Evolutionary conservation across 2,888 invertebrate genomes (phyloP).

Genomic region (Pinctada fucata): DNA sequence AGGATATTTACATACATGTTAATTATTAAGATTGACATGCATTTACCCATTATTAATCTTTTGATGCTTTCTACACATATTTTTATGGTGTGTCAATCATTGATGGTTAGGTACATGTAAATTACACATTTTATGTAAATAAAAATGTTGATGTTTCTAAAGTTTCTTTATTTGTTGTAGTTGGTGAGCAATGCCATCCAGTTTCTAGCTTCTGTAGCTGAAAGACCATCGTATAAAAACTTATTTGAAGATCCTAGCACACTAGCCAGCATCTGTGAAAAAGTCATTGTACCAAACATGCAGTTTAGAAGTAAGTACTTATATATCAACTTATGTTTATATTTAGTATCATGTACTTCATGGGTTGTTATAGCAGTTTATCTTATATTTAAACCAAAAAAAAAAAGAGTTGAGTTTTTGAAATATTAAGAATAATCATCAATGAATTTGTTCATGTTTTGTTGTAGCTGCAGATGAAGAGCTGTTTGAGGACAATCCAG

Average conservation of each 20-base stretch:
- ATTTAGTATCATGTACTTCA: too few relatives aligned
- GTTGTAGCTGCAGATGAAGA: constrained; percentile 87
- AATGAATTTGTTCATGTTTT: background rate
- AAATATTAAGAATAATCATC: too few relatives aligned
- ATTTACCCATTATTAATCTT: too few relatives aligned
- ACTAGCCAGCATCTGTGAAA: constrained; percentile 94
- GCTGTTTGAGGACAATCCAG: constrained; percentile 97
- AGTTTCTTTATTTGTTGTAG: constrained; percentile 79
- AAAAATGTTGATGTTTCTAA: too few relatives aligned
- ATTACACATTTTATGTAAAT: too few relatives aligned
- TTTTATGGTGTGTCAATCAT: too few relatives aligned
- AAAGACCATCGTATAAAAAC: constrained; percentile 89
- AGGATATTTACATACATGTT: constrained; percentile 57
- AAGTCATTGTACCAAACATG: constrained; percentile 99
- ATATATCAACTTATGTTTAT: background rate
- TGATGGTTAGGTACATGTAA: too few relatives aligned
- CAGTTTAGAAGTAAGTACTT: constrained; percentile 88
- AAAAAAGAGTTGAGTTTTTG: too few relatives aligned
- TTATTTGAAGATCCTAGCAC: constrained; percentile 93
- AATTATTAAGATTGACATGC: too few relatives aligned
- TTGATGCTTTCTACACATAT: too few relatives aligned
- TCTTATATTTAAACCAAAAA: too few relatives aligned
- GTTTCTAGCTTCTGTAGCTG: constrained; percentile 96
- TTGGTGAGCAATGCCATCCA: constrained; percentile 96
- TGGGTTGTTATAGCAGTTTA: too few relatives aligned